Percentiles rank a stretch among this genome's conserved stretches.
Evolutionary conservation across 2,113 vertebrate species (phyloP).

Genomic region (Suncus etruscus): DNA sequence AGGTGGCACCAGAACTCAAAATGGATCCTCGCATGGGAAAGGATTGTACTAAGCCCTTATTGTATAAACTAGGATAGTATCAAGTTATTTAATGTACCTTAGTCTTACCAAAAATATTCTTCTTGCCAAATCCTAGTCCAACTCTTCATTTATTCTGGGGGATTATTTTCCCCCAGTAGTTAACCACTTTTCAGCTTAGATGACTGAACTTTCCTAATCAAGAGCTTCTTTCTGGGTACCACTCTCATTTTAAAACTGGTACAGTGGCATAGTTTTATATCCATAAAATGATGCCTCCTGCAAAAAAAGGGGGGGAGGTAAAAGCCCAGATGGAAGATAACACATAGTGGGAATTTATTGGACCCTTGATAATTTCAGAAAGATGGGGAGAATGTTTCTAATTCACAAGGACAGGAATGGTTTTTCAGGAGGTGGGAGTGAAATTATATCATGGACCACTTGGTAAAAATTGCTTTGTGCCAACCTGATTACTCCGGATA

Average conservation of each 20-base stretch:
- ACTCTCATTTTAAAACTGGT: not conserved
- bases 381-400: not conserved
- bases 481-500: too few relatives aligned
- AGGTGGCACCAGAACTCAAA: slow-evolving; percentile 79
- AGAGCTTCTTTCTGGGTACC: slow-evolving; percentile 10
- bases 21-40: slow-evolving; percentile 17
- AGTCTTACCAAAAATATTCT: slow-evolving; percentile 30
- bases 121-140: not conserved
- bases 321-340: slow-evolving; percentile 27
- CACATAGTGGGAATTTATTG: slow-evolving; percentile 34
- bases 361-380: slow-evolving; percentile 34
- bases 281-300: not conserved
- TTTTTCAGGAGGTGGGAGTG: slow-evolving; percentile 28
- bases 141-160: not conserved
- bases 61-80: not conserved
- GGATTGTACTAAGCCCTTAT: not conserved
- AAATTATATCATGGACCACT: slow-evolving; percentile 65
- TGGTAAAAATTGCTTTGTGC: slow-evolving; percentile 1
- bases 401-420: slow-evolving; percentile 13
- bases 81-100: not conserved
- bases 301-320: not conserved
- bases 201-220: not conserved
- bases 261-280: not conserved
- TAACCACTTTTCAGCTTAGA: slow-evolving; percentile 56
- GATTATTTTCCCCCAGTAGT: not conserved